Percentiles rank a stretch among this genome's conserved stretches.
phyloP scores from a whole-genome alignment of 2,888 invertebrate species.

The Drosophila heteroneura region DNA sequence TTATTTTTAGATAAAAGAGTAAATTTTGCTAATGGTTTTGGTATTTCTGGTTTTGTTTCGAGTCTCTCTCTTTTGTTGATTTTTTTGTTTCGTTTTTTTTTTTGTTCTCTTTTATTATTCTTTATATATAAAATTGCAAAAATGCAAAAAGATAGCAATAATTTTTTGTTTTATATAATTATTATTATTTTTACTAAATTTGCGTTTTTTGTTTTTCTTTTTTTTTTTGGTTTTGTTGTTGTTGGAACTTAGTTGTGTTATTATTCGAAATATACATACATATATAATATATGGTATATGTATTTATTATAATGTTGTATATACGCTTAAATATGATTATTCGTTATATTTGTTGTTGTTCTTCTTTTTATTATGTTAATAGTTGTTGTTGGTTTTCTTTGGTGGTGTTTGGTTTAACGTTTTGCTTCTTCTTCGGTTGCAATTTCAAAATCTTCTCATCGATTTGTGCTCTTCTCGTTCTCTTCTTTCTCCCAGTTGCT shows the following conservation, averaged over 20 bases:
- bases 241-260: constrained; percentile 84
- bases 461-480: constrained; percentile 55
- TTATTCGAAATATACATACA: constrained; percentile 61
- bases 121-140: constrained; percentile 85
- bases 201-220: constrained; percentile 64
- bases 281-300: constrained; percentile 64
- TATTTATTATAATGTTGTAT: constrained; percentile 69
- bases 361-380: constrained; percentile 69
- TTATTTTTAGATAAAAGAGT: constrained; percentile 84
- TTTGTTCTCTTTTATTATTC: constrained; percentile 37
- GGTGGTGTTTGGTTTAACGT: constrained; percentile 81
- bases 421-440: constrained; percentile 59
- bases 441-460: constrained; percentile 65
- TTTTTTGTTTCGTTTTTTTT: constrained; percentile 47
- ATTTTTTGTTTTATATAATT: constrained; percentile 59
- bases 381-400: constrained; percentile 85
- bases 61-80: constrained; percentile 44
- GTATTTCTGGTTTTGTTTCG: constrained; percentile 50
- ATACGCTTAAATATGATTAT: constrained; percentile 82
- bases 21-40: constrained; percentile 83
- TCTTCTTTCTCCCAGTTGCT: constrained; percentile 13
- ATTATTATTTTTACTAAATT: constrained; percentile 74
- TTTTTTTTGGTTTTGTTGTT: constrained; percentile 64
- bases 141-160: constrained; percentile 86
- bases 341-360: constrained; percentile 69